phyloP scores from a whole-genome alignment of 2,797 vertebrate genomes.

The Oryzias sinensis region DNA sequence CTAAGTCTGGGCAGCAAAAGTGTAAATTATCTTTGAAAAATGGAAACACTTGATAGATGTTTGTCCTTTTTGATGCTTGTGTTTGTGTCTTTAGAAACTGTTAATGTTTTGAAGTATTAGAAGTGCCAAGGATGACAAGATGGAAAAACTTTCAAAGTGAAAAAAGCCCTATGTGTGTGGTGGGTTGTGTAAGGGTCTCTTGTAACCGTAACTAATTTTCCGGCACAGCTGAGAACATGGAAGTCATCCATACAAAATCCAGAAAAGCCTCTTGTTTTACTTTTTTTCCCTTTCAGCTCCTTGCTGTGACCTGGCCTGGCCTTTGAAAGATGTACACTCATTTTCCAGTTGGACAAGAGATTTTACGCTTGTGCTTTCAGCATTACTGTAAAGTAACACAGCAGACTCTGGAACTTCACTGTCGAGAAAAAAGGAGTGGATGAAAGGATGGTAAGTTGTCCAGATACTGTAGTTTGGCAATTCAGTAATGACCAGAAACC shows the following conservation, averaged over 20 bases:
- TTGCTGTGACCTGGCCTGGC: conserved; percentile 58
- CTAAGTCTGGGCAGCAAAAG: no score
- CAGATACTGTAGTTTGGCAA: no score
- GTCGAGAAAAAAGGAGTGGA: no score
- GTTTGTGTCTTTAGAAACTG: no score
- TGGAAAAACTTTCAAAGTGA: conserved; percentile 10
- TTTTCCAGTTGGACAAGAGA: conserved; percentile 28
- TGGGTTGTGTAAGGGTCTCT: conserved; percentile 41
- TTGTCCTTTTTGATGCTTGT: no score
- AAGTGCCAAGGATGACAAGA: conserved; percentile 6
- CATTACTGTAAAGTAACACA: conserved; percentile 40
- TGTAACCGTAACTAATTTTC: conserved; percentile 62
- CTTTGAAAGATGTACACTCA: conserved; percentile 45
- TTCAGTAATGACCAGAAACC: no score
- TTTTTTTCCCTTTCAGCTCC: conserved; percentile 8
- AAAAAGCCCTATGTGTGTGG: conserved; percentile 46
- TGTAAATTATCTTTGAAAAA: no score
- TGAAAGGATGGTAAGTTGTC: no score
- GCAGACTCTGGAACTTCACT: conserved; percentile 19
- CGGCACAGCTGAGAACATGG: conserved; percentile 67
- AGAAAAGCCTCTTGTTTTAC: conserved; percentile 47
- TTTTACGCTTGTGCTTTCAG: conserved; percentile 29
- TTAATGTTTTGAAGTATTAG: background rate
- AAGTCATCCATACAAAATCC: conserved; percentile 67
- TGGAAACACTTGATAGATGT: no score